These are phyloP conservation scores for Heliconius cydno DNA, from an alignment of 2,888 invertebrate species.

Conservation along the genomic window DNA sequence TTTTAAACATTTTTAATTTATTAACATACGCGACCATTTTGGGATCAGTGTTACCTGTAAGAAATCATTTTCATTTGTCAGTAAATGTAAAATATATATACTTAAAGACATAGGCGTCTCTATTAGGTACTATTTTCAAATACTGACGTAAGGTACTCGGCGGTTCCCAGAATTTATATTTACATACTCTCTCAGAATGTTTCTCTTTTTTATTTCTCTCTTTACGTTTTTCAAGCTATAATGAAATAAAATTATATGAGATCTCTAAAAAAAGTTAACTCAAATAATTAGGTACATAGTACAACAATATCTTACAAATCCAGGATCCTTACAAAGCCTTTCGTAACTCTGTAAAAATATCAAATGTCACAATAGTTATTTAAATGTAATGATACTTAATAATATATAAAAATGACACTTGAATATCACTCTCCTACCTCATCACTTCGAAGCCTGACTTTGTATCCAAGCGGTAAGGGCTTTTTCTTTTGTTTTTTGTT, in stretches of 20 bases:
- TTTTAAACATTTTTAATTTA: constrained; percentile 67
- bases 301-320: constrained; percentile 61
- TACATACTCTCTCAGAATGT: constrained; percentile 62
- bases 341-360: constrained; percentile 67
- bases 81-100: constrained; percentile 21
- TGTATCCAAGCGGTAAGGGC: constrained; percentile 61
- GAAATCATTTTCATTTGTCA: not conserved
- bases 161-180: constrained; percentile 76
- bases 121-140: not conserved
- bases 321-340: constrained; percentile 54
- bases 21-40: constrained; percentile 62
- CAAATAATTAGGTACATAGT: not conserved
- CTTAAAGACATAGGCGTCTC: not conserved
- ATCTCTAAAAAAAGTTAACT: not conserved
- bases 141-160: constrained; percentile 70
- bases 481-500: constrained; percentile 47
- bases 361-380: not conserved
- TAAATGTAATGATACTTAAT: not conserved
- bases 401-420: too few relatives aligned
- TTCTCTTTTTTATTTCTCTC: constrained; percentile 65
- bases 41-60: constrained; percentile 67
- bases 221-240: constrained; percentile 65
- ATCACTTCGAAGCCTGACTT: constrained; percentile 63
- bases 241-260: not conserved
- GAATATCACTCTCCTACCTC: constrained; percentile 54